Percentiles rank a stretch among this genome's conserved stretches.
phyloP scores from a whole-genome alignment of 1,140 invertebrate genomes.

The Drosophila kepulauana region DNA sequence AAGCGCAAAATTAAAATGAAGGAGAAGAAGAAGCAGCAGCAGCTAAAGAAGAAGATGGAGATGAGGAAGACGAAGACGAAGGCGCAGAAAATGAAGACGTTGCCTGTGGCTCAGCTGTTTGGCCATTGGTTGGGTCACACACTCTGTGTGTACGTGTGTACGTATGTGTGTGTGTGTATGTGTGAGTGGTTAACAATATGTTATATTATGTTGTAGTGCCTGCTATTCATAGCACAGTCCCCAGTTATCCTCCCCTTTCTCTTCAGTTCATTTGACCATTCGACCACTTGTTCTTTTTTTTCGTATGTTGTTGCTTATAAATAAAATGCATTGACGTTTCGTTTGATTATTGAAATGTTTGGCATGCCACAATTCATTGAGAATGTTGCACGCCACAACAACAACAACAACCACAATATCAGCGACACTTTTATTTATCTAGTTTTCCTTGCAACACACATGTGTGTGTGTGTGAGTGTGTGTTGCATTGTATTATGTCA shows the following conservation, averaged over 20 bases:
- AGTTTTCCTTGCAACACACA: background rate
- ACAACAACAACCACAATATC: conserved; percentile 19
- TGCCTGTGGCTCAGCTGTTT: conserved; percentile 55
- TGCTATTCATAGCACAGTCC: background rate
- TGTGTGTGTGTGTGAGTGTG: conserved; percentile 11
- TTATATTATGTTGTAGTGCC: conserved; percentile 26
- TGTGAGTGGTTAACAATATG: conserved; percentile 60
- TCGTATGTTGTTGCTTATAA: conserved; percentile 43
- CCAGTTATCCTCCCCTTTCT: too few species aligned
- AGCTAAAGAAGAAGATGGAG: background rate
- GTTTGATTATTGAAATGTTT: conserved; percentile 51
- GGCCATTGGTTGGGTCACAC: conserved; percentile 19
- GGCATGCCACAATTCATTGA: conserved; percentile 36
- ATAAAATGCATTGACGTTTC: conserved; percentile 39
- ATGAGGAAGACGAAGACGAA: background rate
- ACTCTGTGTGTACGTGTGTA: conserved; percentile 16
- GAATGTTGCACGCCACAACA: conserved; percentile 25
- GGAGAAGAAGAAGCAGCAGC: background rate
- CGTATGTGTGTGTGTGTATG: conserved; percentile 19
- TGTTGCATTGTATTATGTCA: conserved; percentile 68
- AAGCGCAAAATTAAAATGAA: conserved; percentile 17
- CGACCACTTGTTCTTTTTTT: conserved; percentile 30
- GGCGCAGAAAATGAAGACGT: conserved; percentile 19
- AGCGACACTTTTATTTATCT: conserved; percentile 8
- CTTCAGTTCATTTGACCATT: background rate